A percentile compares a stretch with the other conserved stretches of the same genome.
Evolutionary conservation across 2,113 vertebrate genomes (phyloP).

Genomic region (Melanerpes aurifrons): DNA sequence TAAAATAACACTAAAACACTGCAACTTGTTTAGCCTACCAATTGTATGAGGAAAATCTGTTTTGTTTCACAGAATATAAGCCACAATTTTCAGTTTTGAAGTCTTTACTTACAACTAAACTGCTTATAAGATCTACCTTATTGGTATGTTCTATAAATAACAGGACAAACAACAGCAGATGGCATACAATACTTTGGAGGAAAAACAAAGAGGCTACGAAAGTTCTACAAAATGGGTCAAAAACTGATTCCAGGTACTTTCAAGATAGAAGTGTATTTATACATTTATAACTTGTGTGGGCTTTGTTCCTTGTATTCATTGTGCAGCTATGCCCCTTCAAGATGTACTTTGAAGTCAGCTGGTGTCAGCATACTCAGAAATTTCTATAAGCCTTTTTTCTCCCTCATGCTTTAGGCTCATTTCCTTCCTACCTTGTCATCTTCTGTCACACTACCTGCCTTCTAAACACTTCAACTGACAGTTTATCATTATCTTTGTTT

Average conservation of each 20-base stretch:
- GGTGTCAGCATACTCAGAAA: background rate
- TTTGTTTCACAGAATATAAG: background rate
- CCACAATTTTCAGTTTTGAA: background rate
- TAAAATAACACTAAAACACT: background rate
- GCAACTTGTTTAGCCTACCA: background rate
- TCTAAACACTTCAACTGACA: background rate
- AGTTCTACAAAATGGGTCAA: background rate
- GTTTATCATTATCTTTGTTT: slow-evolving; percentile 31
- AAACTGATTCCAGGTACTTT: background rate
- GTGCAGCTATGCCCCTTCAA: background rate
- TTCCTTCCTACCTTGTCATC: slow-evolving; percentile 1
- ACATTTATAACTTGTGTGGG: background rate
- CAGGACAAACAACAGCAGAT: slow-evolving; percentile 11
- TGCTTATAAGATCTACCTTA: background rate
- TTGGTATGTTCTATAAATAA: background rate
- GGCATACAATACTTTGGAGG: background rate
- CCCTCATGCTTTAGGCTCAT: background rate
- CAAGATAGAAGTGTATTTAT: background rate
- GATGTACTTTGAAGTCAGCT: background rate
- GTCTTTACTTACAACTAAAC: background rate
- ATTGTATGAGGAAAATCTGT: background rate
- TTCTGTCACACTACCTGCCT: background rate
- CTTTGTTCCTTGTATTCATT: background rate
- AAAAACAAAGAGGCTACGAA: background rate
- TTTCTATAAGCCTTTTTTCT: background rate